Base-by-base conservation (phyloP, 2,113 vertebrate species). In the Pangasianodon gigas region DNA sequence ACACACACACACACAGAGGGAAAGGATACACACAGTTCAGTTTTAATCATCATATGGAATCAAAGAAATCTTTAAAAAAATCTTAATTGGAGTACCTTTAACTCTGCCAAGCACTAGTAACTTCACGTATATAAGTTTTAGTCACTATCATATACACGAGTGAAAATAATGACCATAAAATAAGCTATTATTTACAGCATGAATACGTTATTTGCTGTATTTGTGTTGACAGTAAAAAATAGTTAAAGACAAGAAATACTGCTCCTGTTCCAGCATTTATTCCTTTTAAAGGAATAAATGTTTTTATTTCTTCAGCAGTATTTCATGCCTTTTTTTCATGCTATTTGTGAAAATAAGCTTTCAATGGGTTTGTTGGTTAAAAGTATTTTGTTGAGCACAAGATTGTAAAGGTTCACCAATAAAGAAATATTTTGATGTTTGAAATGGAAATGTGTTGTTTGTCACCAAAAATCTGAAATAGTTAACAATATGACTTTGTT, bases 401-500 rank as follows among this genome's bases (percentile, higher is more conserved):
- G 58, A 54, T 44, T 90, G 84, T 80, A 51, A 90, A 77, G 4
- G 19, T 83, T 87, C 48, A n/a, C 48, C 58, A 84, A 87, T 85
- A 84, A 90, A 90, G 65, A 86, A 90, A 80, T 65, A 77, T 88
- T 88, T 87, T 79, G 69, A 54, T 60, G 88, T 91, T 56, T 85
- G n/a, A 88, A 88, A 88, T 5, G 0, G n/a, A 51, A 89, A 81
- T 41, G 44, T 56, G 56, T 54, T 24, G 5, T 80, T 52, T 29
- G 4, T 16, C 4, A 16, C 13, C 13, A 29, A 51, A 52, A 48
- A 77, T 48, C 14, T 77, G 41, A 48, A 41, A 74, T 6, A 44
- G 71, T 29, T 46, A 21, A 44, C 19, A n/a, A 24, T 37, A 67
- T 41, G 7, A 19, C 6, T 24, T 26, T 46, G 1, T 21, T 44